phyloP scores from a whole-genome alignment of 2,888 invertebrate genomes.

The Tenthredo notha region DNA sequence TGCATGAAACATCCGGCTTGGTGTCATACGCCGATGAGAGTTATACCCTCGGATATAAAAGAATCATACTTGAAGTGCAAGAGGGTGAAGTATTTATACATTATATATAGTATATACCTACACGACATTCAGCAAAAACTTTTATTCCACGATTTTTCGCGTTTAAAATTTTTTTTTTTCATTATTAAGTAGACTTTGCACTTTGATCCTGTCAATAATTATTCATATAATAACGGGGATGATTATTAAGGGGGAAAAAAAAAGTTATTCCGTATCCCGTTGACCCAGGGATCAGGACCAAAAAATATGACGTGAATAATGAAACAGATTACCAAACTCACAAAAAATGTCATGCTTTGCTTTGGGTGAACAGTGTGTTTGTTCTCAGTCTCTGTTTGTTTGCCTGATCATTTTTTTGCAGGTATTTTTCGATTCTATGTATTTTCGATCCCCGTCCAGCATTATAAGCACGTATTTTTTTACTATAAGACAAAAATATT shows the following conservation, averaged over 20 bases:
- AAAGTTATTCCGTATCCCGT: neutral
- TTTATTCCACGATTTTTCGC: neutral
- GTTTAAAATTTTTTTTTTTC: neutral
- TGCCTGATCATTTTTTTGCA: neutral
- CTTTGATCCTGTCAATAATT: neutral
- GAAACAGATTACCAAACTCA: neutral
- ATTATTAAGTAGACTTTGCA: neutral
- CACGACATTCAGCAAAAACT: neutral
- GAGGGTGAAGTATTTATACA: neutral
- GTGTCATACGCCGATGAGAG: neutral
- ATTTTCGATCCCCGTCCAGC: neutral
- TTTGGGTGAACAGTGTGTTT: constrained; percentile 6
- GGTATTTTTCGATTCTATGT: neutral
- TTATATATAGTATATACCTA: neutral
- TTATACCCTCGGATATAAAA: neutral
- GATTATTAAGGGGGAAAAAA: neutral
- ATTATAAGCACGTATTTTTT: neutral
- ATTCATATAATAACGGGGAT: neutral
- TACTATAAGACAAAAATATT: neutral
- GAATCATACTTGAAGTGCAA: neutral
- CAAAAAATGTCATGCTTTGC: neutral
- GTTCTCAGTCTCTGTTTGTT: constrained; percentile 8
- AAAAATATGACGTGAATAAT: neutral
- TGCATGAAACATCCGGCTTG: neutral
- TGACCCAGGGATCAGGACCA: neutral